Evolutionary conservation across 2,113 vertebrate genomes (phyloP).

Genomic region (Lota lota): DNA sequence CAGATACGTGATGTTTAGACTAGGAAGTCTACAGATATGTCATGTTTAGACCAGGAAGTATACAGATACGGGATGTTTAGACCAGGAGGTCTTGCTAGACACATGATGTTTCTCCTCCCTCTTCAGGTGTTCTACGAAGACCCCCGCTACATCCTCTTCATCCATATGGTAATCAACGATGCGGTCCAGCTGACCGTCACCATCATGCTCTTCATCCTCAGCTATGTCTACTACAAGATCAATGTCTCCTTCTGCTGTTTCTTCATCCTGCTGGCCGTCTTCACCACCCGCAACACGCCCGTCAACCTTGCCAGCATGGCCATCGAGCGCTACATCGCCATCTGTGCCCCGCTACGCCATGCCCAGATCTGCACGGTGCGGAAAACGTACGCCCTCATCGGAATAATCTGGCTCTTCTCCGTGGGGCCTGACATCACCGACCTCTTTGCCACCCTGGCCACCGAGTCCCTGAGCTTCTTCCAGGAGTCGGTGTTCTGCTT

Average conservation of each 20-base stretch:
- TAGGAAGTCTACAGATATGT: too few relatives aligned
- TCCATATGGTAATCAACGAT: conserved; percentile 76
- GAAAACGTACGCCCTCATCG: conserved; percentile 55
- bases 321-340: conserved; percentile 68
- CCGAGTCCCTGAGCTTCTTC: conserved; percentile 64
- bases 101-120: not conserved
- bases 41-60: too few relatives aligned
- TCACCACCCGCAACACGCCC: conserved; percentile 71
- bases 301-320: conserved; percentile 71
- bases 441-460: conserved; percentile 64
- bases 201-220: conserved; percentile 60
- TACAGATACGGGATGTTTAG: too few relatives aligned
- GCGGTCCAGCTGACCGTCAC: conserved; percentile 67
- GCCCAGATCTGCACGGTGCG: conserved; percentile 64
- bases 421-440: conserved; percentile 63
- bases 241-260: conserved; percentile 69
- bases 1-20: too few relatives aligned
- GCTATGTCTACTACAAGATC: conserved; percentile 66
- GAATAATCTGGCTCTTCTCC: conserved; percentile 63
- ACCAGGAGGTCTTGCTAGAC: too few relatives aligned
- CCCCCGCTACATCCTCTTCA: conserved; percentile 75
- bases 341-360: conserved; percentile 62
- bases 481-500: conserved; percentile 61
- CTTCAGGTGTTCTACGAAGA: conserved; percentile 61
- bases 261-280: conserved; percentile 66